Conservation (phyloP, 2,888 invertebrate genomes). For the Oxystoma pomonae region DNA sequence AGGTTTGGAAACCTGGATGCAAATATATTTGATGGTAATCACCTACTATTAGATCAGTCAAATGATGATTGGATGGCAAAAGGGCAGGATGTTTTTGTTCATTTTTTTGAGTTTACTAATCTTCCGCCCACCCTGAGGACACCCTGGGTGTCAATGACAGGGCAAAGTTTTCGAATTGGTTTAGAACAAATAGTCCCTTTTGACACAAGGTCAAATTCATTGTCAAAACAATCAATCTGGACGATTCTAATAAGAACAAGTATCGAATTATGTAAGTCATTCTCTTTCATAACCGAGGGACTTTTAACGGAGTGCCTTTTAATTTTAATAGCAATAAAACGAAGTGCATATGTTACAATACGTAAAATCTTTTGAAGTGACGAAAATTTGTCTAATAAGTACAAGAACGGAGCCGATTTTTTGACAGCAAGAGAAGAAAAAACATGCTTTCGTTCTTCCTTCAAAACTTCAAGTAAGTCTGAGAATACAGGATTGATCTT, state of each 20-base stretch:
- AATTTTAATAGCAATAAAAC: background rate
- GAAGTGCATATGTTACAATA: background rate
- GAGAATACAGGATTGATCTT: background rate
- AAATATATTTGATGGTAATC: background rate
- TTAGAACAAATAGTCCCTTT: slow-evolving; percentile 4
- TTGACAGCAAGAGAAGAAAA: background rate
- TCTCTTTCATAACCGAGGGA: background rate
- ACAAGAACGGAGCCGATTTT: background rate
- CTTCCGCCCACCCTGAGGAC: slow-evolving; percentile 4
- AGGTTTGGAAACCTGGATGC: slow-evolving; percentile 4
- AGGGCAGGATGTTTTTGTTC: slow-evolving; percentile 3
- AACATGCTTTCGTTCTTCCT: background rate
- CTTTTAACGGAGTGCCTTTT: background rate
- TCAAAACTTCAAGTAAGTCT: background rate
- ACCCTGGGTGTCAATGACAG: slow-evolving; percentile 1
- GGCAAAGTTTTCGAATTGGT: slow-evolving; percentile 8
- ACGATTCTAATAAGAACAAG: no score
- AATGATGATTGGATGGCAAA: background rate
- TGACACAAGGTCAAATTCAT: background rate
- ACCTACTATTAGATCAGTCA: background rate
- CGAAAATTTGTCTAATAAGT: slow-evolving; percentile 1
- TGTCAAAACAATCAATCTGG: no score
- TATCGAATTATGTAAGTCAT: slow-evolving; percentile 2
- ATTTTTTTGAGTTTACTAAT: background rate
- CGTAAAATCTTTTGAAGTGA: background rate